Conservation (phyloP, 2,113 vertebrate species). For the Alligator mississippiensis region DNA sequence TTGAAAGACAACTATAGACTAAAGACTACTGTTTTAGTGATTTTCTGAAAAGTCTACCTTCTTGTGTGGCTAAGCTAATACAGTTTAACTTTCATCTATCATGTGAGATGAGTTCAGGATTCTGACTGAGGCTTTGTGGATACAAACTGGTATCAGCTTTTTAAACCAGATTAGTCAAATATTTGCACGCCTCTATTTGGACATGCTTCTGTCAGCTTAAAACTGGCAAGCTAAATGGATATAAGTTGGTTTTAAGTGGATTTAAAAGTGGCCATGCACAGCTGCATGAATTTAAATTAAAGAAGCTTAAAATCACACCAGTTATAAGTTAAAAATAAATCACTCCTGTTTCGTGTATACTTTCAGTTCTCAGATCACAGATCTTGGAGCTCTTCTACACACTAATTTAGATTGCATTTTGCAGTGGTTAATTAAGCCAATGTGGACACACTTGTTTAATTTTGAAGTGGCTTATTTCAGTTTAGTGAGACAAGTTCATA, state of each 20-base stretch:
- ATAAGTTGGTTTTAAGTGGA: neutral
- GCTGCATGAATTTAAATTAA: neutral
- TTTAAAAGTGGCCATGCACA: fast-evolving
- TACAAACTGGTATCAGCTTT: too few relatives aligned
- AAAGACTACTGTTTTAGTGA: neutral
- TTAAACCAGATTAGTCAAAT: too few relatives aligned
- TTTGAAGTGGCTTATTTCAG: neutral
- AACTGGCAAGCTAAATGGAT: neutral
- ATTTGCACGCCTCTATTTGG: neutral
- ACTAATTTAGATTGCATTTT: too few relatives aligned
- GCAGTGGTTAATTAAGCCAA: neutral
- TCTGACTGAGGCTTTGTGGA: too few relatives aligned
- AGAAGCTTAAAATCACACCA: neutral
- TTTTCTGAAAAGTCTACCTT: neutral
- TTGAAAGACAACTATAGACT: fast-evolving
- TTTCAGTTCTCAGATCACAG: neutral
- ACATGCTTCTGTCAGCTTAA: neutral
- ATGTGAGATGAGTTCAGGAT: neutral
- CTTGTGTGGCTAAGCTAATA: neutral
- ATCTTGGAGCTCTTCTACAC: neutral
- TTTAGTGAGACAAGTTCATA: fast-evolving
- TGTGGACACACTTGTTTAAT: neutral
- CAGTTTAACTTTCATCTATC: neutral
- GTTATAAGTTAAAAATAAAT: neutral
- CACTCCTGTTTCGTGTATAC: neutral